phyloP scores from a whole-genome alignment of 2,888 invertebrate genomes.

The Euproctis similis region DNA sequence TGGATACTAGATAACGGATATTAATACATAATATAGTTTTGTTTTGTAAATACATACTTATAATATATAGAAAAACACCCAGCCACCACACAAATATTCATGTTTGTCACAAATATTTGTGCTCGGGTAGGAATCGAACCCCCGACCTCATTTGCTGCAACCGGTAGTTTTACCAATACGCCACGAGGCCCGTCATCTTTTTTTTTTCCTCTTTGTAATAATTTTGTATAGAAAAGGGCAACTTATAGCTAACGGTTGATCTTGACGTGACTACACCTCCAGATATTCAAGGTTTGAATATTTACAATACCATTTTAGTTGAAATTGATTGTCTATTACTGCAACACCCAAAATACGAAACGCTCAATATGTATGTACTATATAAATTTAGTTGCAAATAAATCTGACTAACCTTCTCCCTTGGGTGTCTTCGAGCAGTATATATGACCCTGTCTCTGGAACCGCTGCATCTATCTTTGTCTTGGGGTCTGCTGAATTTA shows the following conservation, averaged over 20 bases:
- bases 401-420: slow-evolving; percentile 5
- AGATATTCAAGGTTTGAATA: no score
- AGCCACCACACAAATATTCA: no score
- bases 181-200: no score
- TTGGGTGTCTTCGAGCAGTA: slow-evolving; percentile 3
- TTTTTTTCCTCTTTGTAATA: neutral
- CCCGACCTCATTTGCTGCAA: no score
- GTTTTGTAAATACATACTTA: no score
- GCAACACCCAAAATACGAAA: neutral
- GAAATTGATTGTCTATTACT: neutral
- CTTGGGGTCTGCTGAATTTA: slow-evolving; percentile 2
- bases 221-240: neutral
- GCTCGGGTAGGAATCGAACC: no score
- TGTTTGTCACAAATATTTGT: no score
- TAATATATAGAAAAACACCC: no score
- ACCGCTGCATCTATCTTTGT: slow-evolving; percentile 4
- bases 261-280: no score
- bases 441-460: slow-evolving; percentile 4
- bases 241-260: neutral
- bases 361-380: slow-evolving; percentile 3
- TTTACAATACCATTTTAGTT: neutral
- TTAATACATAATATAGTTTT: no score
- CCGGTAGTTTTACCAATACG: no score
- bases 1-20: no score
- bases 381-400: slow-evolving; percentile 4